Conservation (phyloP, 2,113 vertebrate genomes). For the Tachysurus vachellii region DNA sequence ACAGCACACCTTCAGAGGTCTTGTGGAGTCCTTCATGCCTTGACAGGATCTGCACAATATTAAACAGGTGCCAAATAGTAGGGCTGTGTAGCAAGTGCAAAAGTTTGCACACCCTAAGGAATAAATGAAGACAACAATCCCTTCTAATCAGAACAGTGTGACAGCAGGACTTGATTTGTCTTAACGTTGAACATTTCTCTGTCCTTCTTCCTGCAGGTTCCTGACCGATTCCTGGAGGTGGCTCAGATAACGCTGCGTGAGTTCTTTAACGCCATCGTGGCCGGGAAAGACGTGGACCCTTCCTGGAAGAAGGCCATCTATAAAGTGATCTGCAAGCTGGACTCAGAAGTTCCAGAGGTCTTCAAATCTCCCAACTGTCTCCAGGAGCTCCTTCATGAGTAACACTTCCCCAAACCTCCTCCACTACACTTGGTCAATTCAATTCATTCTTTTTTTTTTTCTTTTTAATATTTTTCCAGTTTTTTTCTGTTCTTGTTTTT, state of each 20-base stretch:
- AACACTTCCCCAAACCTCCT: constrained; percentile 67
- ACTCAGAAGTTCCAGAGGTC: constrained; percentile 97
- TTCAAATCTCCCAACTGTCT: constrained; percentile 99
- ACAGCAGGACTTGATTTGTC: background rate
- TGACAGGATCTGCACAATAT: background rate
- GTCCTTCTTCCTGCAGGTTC: constrained; percentile 85
- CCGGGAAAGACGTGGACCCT: constrained; percentile 98
- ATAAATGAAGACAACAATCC: background rate
- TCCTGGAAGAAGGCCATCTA: constrained; percentile 99
- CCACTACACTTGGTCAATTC: constrained; percentile 68
- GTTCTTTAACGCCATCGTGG: constrained; percentile 99
- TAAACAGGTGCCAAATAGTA: too few relatives aligned
- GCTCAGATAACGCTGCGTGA: constrained; percentile 98
- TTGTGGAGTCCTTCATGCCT: background rate
- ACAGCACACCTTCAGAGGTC: background rate
- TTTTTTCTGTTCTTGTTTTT: constrained; percentile 52
- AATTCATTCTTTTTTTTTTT: constrained; percentile 58
- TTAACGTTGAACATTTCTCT: background rate
- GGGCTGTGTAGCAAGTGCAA: background rate
- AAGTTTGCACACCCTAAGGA: background rate
- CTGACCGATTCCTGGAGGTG: constrained; percentile 98
- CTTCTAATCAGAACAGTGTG: background rate
- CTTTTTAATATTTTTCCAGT: constrained; percentile 37
- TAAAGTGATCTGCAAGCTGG: constrained; percentile 99
- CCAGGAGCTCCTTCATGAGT: constrained; percentile 98